A percentile compares a stretch with the other conserved stretches of the same genome.
Conservation (phyloP, 23 tunicate species). For the Diplosoma virens region DNA sequence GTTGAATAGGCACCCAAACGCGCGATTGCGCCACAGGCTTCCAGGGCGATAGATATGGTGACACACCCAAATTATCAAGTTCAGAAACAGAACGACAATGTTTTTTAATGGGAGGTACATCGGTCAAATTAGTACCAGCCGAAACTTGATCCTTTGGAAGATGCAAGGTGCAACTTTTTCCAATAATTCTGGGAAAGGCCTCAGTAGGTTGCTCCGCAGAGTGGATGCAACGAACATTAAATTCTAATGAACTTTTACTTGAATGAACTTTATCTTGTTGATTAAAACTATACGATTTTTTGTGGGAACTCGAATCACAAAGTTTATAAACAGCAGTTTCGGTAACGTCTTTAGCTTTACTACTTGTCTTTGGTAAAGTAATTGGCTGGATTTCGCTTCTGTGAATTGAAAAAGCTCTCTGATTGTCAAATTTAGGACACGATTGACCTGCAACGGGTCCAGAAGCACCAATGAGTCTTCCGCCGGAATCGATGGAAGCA, state of each 20-base stretch:
- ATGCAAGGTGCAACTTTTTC: conserved; percentile 53
- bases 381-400: background rate
- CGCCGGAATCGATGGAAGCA: background rate
- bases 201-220: conserved; percentile 8
- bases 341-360: conserved; percentile 5
- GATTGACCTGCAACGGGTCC: conserved; percentile 31
- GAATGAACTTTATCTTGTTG: conserved; percentile 4
- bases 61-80: conserved; percentile 36
- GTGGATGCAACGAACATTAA: background rate
- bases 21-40: conserved; percentile 38
- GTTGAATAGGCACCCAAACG: conserved; percentile 52
- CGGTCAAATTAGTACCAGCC: background rate
- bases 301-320: conserved; percentile 6
- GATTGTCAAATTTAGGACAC: conserved; percentile 28
- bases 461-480: conserved; percentile 20
- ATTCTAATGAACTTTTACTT: background rate
- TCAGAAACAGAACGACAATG: conserved; percentile 80
- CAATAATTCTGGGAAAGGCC: conserved; percentile 45
- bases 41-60: conserved; percentile 21
- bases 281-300: background rate
- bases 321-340: conserved; percentile 37
- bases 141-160: conserved; percentile 28
- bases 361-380: background rate
- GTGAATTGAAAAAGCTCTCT: conserved; percentile 9
- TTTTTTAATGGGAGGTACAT: conserved; percentile 49